These are phyloP conservation scores for Neolamprologus fasciatus DNA, from an alignment of 2,113 vertebrate species.

Conservation along the genomic window DNA sequence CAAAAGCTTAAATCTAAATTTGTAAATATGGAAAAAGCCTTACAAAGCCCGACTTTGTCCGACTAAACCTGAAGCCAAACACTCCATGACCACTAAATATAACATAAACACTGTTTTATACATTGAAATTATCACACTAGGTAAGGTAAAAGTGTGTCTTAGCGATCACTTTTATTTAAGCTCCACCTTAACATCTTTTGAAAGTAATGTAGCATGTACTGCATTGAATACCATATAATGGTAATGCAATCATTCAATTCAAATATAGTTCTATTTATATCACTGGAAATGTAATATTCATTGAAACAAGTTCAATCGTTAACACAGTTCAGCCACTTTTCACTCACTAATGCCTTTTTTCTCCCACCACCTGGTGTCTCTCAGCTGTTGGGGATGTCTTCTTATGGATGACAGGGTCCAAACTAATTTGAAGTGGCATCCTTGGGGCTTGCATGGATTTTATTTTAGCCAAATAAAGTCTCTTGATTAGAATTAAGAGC, in stretches of 20 bases:
- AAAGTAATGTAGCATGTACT: neutral
- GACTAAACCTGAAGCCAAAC: neutral
- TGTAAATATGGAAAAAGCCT: neutral
- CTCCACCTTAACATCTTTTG: neutral
- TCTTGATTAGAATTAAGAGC: constrained; percentile 21
- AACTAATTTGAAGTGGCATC: constrained; percentile 35
- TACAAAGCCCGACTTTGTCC: neutral
- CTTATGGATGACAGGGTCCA: neutral
- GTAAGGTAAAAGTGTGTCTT: neutral
- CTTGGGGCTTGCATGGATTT: constrained; percentile 19
- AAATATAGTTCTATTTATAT: neutral
- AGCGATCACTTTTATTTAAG: accelerated
- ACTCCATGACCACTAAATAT: neutral
- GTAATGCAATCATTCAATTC: neutral
- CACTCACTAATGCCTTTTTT: neutral
- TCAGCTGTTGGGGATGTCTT: constrained; percentile 19
- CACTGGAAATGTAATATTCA: neutral
- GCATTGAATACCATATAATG: neutral
- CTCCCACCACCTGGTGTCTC: constrained; percentile 28
- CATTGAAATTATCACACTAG: neutral
- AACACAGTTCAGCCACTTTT: neutral
- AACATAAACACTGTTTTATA: neutral
- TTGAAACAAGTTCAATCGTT: neutral
- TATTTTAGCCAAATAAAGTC: constrained; percentile 30
- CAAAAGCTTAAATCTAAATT: neutral